Percentiles rank a stretch among this genome's conserved stretches.
Evolutionary conservation across 2,797 vertebrate genomes (phyloP).

Genomic region (Tolypeutes matacus): DNA sequence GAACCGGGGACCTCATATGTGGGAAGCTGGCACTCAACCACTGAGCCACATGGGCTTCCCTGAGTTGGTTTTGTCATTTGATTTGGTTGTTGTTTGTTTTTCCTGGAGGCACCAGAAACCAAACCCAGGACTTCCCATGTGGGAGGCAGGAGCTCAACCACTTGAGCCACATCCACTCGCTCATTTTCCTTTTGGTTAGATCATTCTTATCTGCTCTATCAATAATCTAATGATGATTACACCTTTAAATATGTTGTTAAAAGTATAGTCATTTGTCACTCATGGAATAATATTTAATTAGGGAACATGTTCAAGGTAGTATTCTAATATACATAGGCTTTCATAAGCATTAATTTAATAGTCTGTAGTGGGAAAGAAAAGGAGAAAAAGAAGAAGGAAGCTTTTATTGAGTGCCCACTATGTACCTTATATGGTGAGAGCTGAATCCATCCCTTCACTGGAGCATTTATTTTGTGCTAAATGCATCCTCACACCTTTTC

Average conservation of each 20-base stretch:
- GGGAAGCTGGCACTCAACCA: no score
- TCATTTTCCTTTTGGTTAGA: constrained; percentile 65
- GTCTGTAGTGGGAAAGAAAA: background rate
- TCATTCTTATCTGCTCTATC: constrained; percentile 49
- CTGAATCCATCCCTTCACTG: fast-evolving
- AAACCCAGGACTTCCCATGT: no score
- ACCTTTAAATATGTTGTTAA: background rate
- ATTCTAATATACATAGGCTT: background rate
- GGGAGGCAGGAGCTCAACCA: no score
- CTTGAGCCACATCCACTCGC: background rate
- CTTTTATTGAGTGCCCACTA: background rate
- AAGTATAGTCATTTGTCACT: background rate
- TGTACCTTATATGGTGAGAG: fast-evolving
- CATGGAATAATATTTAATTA: background rate
- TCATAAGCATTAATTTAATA: background rate
- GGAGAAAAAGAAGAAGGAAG: background rate
- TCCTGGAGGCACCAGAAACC: no score
- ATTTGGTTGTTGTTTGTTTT: no score
- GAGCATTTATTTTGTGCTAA: fast-evolving
- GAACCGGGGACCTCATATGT: no score
- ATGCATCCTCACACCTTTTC: background rate
- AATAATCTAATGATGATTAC: constrained; percentile 52
- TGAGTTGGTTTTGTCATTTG: no score
- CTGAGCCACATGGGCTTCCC: no score
- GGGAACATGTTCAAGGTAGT: background rate